Base-by-base conservation (phyloP, 2,113 vertebrate genomes). In the Pollimyrus isidori region DNA sequence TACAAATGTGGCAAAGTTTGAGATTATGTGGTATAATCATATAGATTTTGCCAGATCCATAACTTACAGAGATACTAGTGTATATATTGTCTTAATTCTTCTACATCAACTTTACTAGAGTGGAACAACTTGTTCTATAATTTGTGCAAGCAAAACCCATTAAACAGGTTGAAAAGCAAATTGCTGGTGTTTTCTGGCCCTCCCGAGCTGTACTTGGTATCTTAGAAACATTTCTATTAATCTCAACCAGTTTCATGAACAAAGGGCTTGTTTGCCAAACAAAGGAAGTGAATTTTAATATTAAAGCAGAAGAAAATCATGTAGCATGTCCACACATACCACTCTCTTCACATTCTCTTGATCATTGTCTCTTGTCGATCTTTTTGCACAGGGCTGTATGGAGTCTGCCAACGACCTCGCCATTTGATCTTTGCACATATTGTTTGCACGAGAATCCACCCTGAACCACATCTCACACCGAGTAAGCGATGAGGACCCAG, bases 211-310 rank as follows among this genome's bases (percentile, higher is more conserved):
- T 56, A 46, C 56, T 82, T 89, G 35, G 52, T 76, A 9, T 48
- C 80, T 87, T 76, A 35, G 7, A 76, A 17, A 3, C 26, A 80
- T 83, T 53, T 48, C 58, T 76, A 90, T 80, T 91, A 49, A 86
- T 87, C 85, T 53, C 62, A 50, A 30, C 19, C 50, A 42, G 45
- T 10, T 26, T 13, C 1, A 35, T 30, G 56, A 86, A 85, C 30
- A 86, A 73, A 76, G 62, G 56, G 23, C 52, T 87, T 89, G 30
- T 7, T n/a, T 42, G 17, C 84, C 65, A 65, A 84, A 53, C 62
- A 17, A 7, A 30, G 46, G 83, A 58, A 48, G 58, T 89, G 89
- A n/a, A 89, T 69, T 49, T 86, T 49, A 85, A 46, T 53, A 83
- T 35, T 84, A 69, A 86, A 89, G 26, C 35, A 62, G 45, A 17